Evolutionary conservation across 2,113 vertebrate genomes (phyloP), one percentile per base, ranked within the genome.

Genomic region (Gila orcuttii): DNA sequence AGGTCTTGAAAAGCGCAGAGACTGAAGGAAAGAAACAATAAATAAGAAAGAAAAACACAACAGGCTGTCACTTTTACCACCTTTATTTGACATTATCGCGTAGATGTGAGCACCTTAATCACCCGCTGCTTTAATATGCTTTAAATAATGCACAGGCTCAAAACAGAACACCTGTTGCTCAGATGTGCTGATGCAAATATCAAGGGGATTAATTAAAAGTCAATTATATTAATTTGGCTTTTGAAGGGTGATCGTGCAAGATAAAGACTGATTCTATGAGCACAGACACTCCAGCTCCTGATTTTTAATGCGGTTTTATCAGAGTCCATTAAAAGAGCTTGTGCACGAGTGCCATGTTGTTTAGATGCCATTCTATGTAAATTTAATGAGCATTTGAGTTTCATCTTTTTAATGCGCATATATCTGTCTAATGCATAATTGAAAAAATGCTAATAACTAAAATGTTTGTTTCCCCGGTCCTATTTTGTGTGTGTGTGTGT

Each of bases 161-260:
- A 91, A 94, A 93, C 88, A 94, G 91, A 93, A 92, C 92, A 96
- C 95, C 95, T 96, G 94, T 96, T 95, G 94, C 94, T 93, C 92
- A 91, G 92, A 94, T 95, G 95, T 95, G 96, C 94, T 95, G 94
- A 94, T 95, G 93, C 95, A 97, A 96, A 96, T 96, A 96, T 94
- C 96, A 95, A 96, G 96, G 96, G 96, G 96, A 97, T 97, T 97
- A 96, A 96, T 96, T 97, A 96, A 96, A 95, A 96, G 96, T 96
- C 96, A 96, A 95, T 97, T 96, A 96, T 95, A 96, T 96, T 95
- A 95, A 95, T 96, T 96, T 96, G 93, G 93, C 89, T 91, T 94
- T 94, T 91, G 90, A 95, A 96, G 94, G 93, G 95, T 95, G 95
- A 97, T 96, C 94, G 92, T 94, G 93, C 88, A 92, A 93, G 94